These are phyloP conservation scores for Euschistus heros DNA, from an alignment of 1,140 invertebrate species.

Conservation along the genomic window DNA sequence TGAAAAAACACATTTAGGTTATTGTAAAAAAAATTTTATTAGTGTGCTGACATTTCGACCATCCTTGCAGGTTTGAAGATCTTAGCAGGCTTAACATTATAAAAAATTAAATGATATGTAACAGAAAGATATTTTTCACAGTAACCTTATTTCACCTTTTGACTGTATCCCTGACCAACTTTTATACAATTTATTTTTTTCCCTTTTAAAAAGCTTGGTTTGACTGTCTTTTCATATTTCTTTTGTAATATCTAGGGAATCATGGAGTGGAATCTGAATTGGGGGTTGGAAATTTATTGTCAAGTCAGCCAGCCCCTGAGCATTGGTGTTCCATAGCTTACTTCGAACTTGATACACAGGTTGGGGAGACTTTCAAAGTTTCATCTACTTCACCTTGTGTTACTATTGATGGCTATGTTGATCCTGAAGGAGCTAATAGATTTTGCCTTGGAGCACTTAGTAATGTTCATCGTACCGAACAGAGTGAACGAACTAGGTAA, in stretches of 20 bases:
- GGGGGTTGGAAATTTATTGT: conserved; percentile 45
- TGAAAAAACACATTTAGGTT: too few relatives aligned
- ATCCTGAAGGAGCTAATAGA: conserved; percentile 90
- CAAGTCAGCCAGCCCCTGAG: conserved; percentile 81
- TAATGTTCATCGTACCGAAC: conserved; percentile 95
- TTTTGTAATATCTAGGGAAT: conserved; percentile 28
- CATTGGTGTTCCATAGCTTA: conserved; percentile 99
- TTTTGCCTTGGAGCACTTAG: conserved; percentile 97
- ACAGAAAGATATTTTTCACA: too few relatives aligned
- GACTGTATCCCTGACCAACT: too few relatives aligned
- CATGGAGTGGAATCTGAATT: conserved; percentile 29
- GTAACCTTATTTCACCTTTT: too few relatives aligned
- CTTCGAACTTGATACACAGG: conserved; percentile 97
- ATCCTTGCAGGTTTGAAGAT: too few relatives aligned
- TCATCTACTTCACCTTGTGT: conserved; percentile 86
- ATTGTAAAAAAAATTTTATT: too few relatives aligned
- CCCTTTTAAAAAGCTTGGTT: too few relatives aligned
- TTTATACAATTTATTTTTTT: too few relatives aligned
- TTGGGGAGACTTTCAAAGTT: conserved; percentile 98
- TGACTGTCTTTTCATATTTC: neutral
- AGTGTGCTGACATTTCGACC: too few relatives aligned
- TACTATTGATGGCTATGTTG: conserved; percentile 95
- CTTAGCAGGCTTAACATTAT: too few relatives aligned
- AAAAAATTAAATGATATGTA: too few relatives aligned
- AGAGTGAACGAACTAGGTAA: conserved; percentile 79